Base-by-base conservation (phyloP, 1,140 invertebrate species). In the Hestina assimilis region DNA sequence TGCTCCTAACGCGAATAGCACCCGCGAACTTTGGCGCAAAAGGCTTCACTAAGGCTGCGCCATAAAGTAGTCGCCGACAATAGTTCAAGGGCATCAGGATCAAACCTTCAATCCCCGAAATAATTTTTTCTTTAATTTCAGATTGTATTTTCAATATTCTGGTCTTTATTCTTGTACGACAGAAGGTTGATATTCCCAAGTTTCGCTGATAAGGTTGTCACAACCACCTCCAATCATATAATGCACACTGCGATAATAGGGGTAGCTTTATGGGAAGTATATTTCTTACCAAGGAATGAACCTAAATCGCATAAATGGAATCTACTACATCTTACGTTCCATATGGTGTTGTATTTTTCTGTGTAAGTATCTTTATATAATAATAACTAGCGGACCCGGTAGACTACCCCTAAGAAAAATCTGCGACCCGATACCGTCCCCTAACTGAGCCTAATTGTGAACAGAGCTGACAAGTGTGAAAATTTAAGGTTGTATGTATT, bases 191-290 rank as follows among this genome's bases (percentile, higher is more conserved):
- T 84, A 11, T 77, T 63, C 31, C 79, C 79, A 0, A 42, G 57
- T 3, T 65, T 61, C 11, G 40, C 64, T 0, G 77, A 79, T 40
- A 62, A 66, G 26, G 53, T 71, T 0, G 35, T 84, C 0, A 70
- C 69, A 1, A 51, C 51, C 0, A 41, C 57, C 1, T 73, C 71
- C 0, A 84, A 84, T 38, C 76, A 84, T 19, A 66, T 84, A 2
- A 73, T 82, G 43, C 81, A 84, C 28, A 76, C 80, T 0, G 53
- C 67, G 3, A 79, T 82, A 17, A 46, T 81, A 0, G 69, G 68
- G 0, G 35, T 78, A 0, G 63, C 56, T 0, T 7, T 78, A 2
- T 74, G 68, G 64, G 80, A 83, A 47, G 8, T 77, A 2, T 19
- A 63, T 1, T 72, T 68, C 9, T 43, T 56, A 35, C 69, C 70